Base-by-base conservation (phyloP, 2,113 vertebrate genomes). In the Regulus satrapa region DNA sequence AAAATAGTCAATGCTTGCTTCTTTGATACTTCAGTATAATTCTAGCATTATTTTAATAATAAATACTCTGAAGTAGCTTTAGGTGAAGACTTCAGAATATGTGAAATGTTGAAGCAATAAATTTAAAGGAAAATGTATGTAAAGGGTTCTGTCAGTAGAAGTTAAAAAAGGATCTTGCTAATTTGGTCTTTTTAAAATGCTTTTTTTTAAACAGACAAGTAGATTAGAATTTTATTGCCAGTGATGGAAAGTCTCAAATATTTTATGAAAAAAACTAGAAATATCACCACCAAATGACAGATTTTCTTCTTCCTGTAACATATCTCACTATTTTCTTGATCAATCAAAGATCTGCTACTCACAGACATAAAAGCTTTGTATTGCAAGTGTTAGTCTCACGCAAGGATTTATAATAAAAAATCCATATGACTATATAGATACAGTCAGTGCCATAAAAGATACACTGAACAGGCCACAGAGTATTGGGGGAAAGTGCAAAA, bases 171-270 rank as follows among this genome's bases (percentile, higher is more conserved):
- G 49, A 61, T 68, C 64, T 95, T 93, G 45, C 36, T 87, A 77
- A 87, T 88, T 92, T 83, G 19, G 14, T 73, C 41, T 73, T 80
- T 77, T 81, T 16, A 58, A 93, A 80, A 73, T 40, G 40, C 38
- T 36, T 89, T 91, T 92, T 89, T 85, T 11, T n/a, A n/a, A 88
- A 75, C 23, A 76, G 74, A 79, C 71, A 85, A 64, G 45, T 49
- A 91, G 66, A 73, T 85, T 54, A 73, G 54, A 92, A 78, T 88
- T 89, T 92, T 76, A 75, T 66, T 93, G 81, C n/a, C 59, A 85
- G 19, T 54, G 54, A 94, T 40, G 32, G 32, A 72, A 87, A 85
- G 17, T 72, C 40, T 88, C 81, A 78, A 78, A 82, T 85, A 85
- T 76, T 85, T 90, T 81, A 51, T n/a, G 24, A 71, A 75, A 81